A percentile compares a stretch with the other conserved stretches of the same genome.
phyloP scores from a whole-genome alignment of 2,888 invertebrate species.

The Cryptophagus acutangulus region DNA sequence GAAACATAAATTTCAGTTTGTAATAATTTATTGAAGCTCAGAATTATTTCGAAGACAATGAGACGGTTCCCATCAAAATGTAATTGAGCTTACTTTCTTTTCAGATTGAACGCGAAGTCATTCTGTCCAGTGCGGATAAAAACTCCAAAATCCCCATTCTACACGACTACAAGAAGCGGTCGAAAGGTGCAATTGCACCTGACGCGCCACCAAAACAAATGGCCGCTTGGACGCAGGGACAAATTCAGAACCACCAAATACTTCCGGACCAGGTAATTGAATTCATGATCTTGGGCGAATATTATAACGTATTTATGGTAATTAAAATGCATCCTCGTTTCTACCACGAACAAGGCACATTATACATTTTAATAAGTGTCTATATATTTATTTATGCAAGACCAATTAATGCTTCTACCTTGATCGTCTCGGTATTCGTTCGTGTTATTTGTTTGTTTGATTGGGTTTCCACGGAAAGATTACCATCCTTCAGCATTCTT shows the following conservation, averaged over 20 bases:
- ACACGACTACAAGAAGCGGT: conserved; percentile 64
- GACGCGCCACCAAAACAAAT: conserved; percentile 70
- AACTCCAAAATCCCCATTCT: conserved; percentile 74
- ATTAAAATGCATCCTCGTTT: conserved; percentile 28
- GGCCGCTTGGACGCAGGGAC: conserved; percentile 64
- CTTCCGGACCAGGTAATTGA: conserved; percentile 47
- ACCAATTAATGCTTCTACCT: conserved; percentile 17
- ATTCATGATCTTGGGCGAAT: too few relatives aligned
- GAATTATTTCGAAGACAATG: too few relatives aligned
- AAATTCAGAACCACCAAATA: conserved; percentile 40
- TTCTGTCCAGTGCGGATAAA: conserved; percentile 68
- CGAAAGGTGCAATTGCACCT: conserved; percentile 61
- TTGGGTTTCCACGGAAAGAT: conserved; percentile 41
- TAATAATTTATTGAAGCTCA: too few relatives aligned
- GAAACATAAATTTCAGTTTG: too few relatives aligned
- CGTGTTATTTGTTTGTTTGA: conserved; percentile 29
- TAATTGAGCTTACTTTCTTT: too few relatives aligned
- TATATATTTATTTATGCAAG: conserved; percentile 21
- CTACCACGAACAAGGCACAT: conserved; percentile 22
- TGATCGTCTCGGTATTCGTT: conserved; percentile 8
- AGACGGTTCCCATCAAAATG: conserved; percentile 1
- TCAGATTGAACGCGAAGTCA: conserved; percentile 76
- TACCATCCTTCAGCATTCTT: conserved; percentile 40
- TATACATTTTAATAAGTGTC: conserved; percentile 30
- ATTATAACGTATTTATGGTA: too few relatives aligned